These are phyloP conservation scores for Cottus gobio DNA, from an alignment of 2,113 vertebrate species.

Conservation along the genomic window DNA sequence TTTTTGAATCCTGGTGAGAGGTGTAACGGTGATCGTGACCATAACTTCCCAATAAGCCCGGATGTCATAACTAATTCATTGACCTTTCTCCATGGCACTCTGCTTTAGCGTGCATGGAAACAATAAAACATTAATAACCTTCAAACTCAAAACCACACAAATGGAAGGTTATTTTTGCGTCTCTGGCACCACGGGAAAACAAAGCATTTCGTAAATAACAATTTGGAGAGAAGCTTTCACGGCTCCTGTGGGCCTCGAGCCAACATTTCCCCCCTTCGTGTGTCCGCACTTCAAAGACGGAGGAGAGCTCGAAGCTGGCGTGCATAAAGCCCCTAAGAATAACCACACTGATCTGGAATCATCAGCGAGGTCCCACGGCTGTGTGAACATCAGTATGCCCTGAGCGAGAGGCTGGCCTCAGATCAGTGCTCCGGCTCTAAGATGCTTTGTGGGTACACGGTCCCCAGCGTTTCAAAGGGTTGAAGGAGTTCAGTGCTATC, in stretches of 20 bases:
- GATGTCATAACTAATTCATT: slow-evolving; percentile 73
- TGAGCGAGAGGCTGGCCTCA: slow-evolving; percentile 46
- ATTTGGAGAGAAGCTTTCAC: slow-evolving; percentile 50
- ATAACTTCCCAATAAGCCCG: slow-evolving; percentile 33
- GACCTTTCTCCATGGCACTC: slow-evolving; percentile 20
- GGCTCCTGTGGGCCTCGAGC: slow-evolving; percentile 47
- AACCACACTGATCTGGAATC: slow-evolving; percentile 63
- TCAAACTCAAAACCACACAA: slow-evolving; percentile 47
- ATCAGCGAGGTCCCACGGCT: slow-evolving; percentile 37
- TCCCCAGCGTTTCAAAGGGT: slow-evolving; percentile 60
- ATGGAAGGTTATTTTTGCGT: slow-evolving; percentile 72
- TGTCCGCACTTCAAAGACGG: slow-evolving; percentile 57
- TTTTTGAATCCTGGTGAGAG: slow-evolving; percentile 5
- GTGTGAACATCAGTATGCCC: slow-evolving; percentile 18
- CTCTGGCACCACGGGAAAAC: slow-evolving; percentile 62
- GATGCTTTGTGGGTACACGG: slow-evolving; percentile 58
- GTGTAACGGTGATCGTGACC: slow-evolving; percentile 32
- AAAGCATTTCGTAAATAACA: slow-evolving; percentile 67
- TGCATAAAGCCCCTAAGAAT: slow-evolving; percentile 60
- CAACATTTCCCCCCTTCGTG: slow-evolving; percentile 20
- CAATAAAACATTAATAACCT: slow-evolving; percentile 75
- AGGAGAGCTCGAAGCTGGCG: slow-evolving; percentile 25
- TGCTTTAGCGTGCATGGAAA: slow-evolving; percentile 48
- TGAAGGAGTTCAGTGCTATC: slow-evolving; percentile 74
- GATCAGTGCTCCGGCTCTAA: slow-evolving; percentile 55